Evolutionary conservation across 1,140 invertebrate species (phyloP).

Genomic region (Dryas iulia): DNA sequence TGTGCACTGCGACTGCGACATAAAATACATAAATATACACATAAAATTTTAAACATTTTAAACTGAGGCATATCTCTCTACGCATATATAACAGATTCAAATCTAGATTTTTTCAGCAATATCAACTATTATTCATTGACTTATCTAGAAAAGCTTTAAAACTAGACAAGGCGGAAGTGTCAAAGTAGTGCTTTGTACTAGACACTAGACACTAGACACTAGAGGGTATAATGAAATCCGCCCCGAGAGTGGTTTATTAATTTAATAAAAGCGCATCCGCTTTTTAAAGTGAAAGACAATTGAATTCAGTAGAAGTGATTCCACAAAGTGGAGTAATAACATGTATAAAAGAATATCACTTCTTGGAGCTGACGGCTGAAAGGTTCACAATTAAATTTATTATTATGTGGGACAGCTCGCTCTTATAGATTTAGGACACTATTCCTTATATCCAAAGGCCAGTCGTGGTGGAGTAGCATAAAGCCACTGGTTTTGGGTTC

Average conservation of each 20-base stretch:
- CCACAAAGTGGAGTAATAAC: not conserved
- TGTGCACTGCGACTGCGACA: too few relatives aligned
- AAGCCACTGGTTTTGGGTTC: too few relatives aligned
- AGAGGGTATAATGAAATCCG: not conserved
- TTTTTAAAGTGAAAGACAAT: not conserved
- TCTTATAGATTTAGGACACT: too few relatives aligned
- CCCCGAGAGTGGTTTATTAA: not conserved
- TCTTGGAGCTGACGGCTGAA: not conserved
- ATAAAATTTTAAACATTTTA: too few relatives aligned
- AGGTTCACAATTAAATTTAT: not conserved
- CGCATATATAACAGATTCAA: too few relatives aligned
- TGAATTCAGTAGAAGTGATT: not conserved
- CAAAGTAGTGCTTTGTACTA: not conserved
- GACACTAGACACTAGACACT: too few relatives aligned
- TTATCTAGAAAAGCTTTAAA: not conserved
- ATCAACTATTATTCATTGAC: too few relatives aligned
- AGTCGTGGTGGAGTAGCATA: too few relatives aligned
- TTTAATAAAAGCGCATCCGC: conserved; percentile 4
- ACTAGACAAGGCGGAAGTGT: not conserved
- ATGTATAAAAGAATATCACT: not conserved
- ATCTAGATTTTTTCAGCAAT: too few relatives aligned
- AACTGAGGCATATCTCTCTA: too few relatives aligned
- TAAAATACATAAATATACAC: too few relatives aligned
- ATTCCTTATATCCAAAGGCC: too few relatives aligned
- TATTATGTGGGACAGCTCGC: not conserved